Percentiles rank a stretch among this genome's conserved stretches.
These are phyloP conservation scores for Montipora capitata DNA, from an alignment of 92 coral and sea anemone genomes.

Conservation along the genomic window DNA sequence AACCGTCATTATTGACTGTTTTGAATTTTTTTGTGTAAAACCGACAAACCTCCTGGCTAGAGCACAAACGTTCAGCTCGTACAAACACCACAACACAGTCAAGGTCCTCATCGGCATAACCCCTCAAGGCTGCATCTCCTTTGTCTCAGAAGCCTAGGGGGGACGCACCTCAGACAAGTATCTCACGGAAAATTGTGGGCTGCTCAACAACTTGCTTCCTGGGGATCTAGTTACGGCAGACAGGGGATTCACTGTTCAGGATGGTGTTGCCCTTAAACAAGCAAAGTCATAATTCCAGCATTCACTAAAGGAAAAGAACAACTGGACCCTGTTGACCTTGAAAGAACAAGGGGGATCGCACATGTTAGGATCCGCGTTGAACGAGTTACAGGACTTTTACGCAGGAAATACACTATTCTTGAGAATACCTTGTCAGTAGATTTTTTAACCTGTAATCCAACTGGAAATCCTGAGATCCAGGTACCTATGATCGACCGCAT, in stretches of 20 bases:
- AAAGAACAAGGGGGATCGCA: conserved; percentile 41
- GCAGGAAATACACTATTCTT: conserved; percentile 45
- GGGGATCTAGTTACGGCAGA: conserved; percentile 67
- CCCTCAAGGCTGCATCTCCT: conserved; percentile 53
- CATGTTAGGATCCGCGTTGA: conserved; percentile 31
- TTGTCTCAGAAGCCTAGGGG: conserved; percentile 51
- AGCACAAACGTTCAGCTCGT: too few species aligned
- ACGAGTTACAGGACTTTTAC: conserved; percentile 47
- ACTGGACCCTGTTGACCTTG: conserved; percentile 47
- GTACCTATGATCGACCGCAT: conserved; percentile 74
- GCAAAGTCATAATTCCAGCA: conserved; percentile 54
- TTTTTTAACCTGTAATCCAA: conserved; percentile 45
- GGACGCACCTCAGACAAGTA: conserved; percentile 17
- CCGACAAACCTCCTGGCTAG: conserved; percentile 46
- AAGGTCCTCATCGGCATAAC: conserved; percentile 59
- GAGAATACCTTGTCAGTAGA: conserved; percentile 43
- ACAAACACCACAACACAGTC: conserved; percentile 56
- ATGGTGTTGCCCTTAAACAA: conserved; percentile 57
- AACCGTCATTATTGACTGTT: conserved; percentile 51
- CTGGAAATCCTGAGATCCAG: conserved; percentile 41
- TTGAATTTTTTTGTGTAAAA: conserved; percentile 31
- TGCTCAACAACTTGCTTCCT: conserved; percentile 48
- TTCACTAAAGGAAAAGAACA: conserved; percentile 49
- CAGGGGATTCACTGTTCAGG: conserved; percentile 58
- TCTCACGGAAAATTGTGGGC: conserved; percentile 54